Base-by-base conservation (phyloP, 2,113 vertebrate genomes). In the Istiophorus platypterus region DNA sequence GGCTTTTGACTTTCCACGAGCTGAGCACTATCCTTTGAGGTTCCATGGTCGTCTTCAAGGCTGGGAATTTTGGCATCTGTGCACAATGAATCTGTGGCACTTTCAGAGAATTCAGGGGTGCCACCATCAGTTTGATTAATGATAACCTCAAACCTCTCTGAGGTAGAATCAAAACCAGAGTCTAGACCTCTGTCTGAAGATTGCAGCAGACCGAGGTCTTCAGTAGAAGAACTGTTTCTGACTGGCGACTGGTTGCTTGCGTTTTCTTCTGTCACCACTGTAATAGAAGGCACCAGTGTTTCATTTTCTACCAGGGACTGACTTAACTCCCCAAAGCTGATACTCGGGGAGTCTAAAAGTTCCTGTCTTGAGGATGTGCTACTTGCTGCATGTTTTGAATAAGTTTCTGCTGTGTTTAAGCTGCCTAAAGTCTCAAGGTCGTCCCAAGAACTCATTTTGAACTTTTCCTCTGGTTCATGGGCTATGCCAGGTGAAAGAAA, bases 41-140 rank as follows among this genome's bases (percentile, higher is more conserved):
- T 77, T 84, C 37, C 73, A 24, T 82, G 62, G 74, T 92, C 70
- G 54, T 91, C 91, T 77, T 90, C 90, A 85, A 87, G 22, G 52
- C 91, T 91, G 17, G 88, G 85, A 69, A 91, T 92, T 93, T 95
- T 95, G 95, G 95, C 94, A 94, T 94, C 90, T 45, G 66, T 89
- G 54, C 93, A 94, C 11, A 91, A 85, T 14, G 85, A 87, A 76
- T 95, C 95, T 75, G 15, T 63, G 86, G 90, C 81, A 85, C 86
- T 80, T 85, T 85, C 81, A 84, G 87, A 71, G 22, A 88, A 80
- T 1, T 51, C 73, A 29, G 39, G 27, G 34, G 77, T 88, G 65
- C 90, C 91, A 90, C 65, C 90, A 72, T 91, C 85, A 54, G 6
- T 7, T 42, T 93, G 88, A n/a, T 85, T 47, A 56, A 83, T 26